Evolutionary conservation across 2,797 vertebrate species (phyloP).

Genomic region (Xerus rutilus): DNA sequence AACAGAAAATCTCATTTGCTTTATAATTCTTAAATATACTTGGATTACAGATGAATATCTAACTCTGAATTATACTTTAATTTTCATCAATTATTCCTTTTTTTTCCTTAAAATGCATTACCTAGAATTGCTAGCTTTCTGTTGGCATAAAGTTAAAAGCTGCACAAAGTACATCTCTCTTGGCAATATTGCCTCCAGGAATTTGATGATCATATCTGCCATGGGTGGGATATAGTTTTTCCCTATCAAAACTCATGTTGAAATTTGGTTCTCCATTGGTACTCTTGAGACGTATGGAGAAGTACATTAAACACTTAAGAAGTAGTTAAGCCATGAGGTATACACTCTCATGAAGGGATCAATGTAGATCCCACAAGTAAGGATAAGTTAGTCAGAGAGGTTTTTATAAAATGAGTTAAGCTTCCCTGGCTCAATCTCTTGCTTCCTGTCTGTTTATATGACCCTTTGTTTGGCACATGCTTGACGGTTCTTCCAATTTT

Average conservation of each 20-base stretch:
- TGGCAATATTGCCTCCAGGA: background rate
- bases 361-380: background rate
- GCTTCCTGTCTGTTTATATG: background rate
- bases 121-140: constrained; percentile 30
- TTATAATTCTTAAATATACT: background rate
- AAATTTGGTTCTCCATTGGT: background rate
- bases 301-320: background rate
- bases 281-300: background rate
- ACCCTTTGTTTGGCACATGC: background rate
- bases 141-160: background rate
- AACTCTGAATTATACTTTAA: constrained; percentile 33
- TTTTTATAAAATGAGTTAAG: background rate
- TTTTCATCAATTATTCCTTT: constrained; percentile 44
- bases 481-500: background rate
- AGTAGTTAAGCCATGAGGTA: background rate
- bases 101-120: constrained; percentile 49
- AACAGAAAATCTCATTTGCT: constrained; percentile 1
- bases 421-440: background rate
- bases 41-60: constrained; percentile 5
- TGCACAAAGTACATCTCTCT: background rate
- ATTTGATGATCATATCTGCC: background rate
- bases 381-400: too few relatives aligned
- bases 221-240: background rate
- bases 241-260: background rate
- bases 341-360: background rate